Base-by-base conservation (phyloP, 1,140 invertebrate species). In the Argopecten irradians region DNA sequence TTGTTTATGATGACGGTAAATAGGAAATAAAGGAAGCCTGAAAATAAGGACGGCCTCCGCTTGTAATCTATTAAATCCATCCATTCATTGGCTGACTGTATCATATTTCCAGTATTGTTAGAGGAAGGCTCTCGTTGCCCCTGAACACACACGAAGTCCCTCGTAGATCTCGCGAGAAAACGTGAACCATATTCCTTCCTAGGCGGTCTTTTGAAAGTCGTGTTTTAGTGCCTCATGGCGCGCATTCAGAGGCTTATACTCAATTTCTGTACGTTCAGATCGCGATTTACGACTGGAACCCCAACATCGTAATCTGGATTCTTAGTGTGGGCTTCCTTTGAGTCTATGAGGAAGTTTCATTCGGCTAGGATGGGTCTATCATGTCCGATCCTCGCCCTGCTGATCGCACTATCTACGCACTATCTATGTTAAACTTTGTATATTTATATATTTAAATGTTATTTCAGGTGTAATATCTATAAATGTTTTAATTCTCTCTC, bases 141-240 rank as follows among this genome's bases (percentile, higher is more conserved):
- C 55, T 71, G 55, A 71, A 71, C 55, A 71, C 55, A 71, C 55
- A 71, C 55, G 55, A 71, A 71, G 55, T 22, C 55, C 55, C 55
- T 71, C 55, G 55, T 71, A 71, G 55, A 71, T 71, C 55, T 71
- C 55, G 55, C 55, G 19, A 71, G 55, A 71, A n/a, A 71, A 71
- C 55, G 55, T 71, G 55, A n/a, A 71, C 55, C 55, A 71, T 71
- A 71, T 71, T 71, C 55, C 55, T 71, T 71, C 55, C n/a, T 71
- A 71, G 55, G 55, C 55, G 55, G 55, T 71, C 55, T 71, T 71
- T 71, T 71, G 55, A 71, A 71, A 71, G 55, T 71, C 55, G 55
- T 71, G 28, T 71, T 71, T 71, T 71, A 71, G 55, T 71, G 55
- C 55, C 55, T 71, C 55, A 71, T 71, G 55, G 55, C 55, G 55